These are phyloP conservation scores for Rostratula benghalensis DNA, from an alignment of 2,113 vertebrate species.

Conservation along the genomic window DNA sequence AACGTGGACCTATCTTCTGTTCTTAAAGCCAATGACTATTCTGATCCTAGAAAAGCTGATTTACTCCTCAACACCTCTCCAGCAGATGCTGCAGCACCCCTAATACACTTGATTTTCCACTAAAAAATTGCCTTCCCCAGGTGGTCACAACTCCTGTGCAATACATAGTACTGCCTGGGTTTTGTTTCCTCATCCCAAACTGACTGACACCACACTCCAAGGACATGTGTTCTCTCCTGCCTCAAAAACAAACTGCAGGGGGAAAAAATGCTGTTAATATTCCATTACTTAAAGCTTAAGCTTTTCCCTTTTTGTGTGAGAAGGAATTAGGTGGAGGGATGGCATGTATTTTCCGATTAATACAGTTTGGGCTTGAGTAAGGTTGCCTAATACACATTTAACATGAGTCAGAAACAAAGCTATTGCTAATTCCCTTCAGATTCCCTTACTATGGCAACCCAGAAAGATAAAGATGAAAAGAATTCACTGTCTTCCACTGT, in stretches of 20 bases:
- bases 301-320: neutral
- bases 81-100: neutral
- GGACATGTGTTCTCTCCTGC: neutral
- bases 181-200: conserved; percentile 14
- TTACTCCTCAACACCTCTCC: neutral
- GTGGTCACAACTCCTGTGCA: neutral
- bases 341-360: conserved; percentile 39
- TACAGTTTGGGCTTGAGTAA: conserved; percentile 7
- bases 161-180: neutral
- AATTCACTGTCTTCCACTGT: conserved; percentile 24
- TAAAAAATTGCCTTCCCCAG: conserved; percentile 29
- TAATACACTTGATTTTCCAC: neutral
- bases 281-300: neutral
- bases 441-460: conserved; percentile 33
- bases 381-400: conserved; percentile 44
- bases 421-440: conserved; percentile 35
- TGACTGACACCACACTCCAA: neutral
- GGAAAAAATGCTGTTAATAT: neutral
- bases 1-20: neutral
- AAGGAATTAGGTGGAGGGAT: conserved; percentile 9
- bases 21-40: conserved; percentile 1
- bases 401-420: conserved; percentile 27
- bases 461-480: conserved; percentile 52
- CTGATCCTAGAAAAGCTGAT: neutral
- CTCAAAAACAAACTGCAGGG: neutral